Evolutionary conservation across 2,797 vertebrate genomes (phyloP), one percentile per base, ranked within the genome.

Genomic region (Lycodopsis pacificus): DNA sequence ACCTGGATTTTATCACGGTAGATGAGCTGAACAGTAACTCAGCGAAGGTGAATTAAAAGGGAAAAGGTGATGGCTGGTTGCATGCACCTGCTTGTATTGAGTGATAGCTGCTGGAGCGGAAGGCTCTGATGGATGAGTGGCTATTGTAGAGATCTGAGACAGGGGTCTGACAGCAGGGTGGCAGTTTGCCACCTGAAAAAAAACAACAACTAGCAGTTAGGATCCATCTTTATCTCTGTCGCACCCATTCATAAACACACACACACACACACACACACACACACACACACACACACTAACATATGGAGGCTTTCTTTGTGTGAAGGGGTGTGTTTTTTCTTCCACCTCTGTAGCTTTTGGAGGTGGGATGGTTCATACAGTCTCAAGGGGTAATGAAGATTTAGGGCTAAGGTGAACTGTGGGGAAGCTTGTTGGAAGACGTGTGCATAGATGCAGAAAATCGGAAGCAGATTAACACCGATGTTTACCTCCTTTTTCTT

Each of bases 101-200:
- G 88, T 92, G 92, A 89, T 88, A 63, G 63, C 81, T 81, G 85
- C 84, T 91, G 86, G 79, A 89, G 89, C 68, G 74, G 88, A 92
- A 91, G 86, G 81, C 78, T 81, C 86, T 88, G 91, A 91, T 77
- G 85, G 87, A 92, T 86, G 87, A 86, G 78, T 49, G 84, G 79
- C 76, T 77, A 73, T 53, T 73, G 81, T 78, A 73, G 79, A 85
- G 82, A 84, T 77, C 73, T 72, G 80, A 86, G 71, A 59, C 25
- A 56, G 17, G 71, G 75, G 86, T 85, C 88, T 90, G 86, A 91
- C 63, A 65, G 88, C 84, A 72, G 58, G 71, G 85, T 79, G 88
- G 81, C 89, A 86, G 88, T 58, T 77, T 82, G 87, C 83, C 80
- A 84, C 73, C 68, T 71, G 36, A 62, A 73, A 48, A 48, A 27